Conservation (phyloP, 2,113 vertebrate genomes). For the Cathartes aura region DNA sequence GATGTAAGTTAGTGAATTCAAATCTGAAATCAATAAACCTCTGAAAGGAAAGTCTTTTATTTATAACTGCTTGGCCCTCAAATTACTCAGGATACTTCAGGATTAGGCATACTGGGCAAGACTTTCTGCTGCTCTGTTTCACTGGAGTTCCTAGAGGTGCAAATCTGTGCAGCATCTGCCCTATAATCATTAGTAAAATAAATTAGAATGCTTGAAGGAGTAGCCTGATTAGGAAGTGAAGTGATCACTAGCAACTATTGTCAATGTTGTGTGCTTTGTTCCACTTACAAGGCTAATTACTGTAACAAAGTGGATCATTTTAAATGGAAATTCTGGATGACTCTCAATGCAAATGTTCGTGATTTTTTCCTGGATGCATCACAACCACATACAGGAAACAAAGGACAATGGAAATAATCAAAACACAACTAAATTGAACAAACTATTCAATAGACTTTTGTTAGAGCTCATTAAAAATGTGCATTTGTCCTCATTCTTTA, state of each 20-base stretch:
- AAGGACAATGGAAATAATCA: conserved; percentile 46
- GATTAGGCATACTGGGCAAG: neutral
- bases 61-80: neutral
- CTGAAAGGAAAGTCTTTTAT: neutral
- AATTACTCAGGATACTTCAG: neutral
- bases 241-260: conserved; percentile 69
- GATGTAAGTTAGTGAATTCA: neutral
- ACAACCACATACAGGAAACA: neutral
- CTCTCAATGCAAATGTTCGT: conserved; percentile 28
- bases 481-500: conserved; percentile 20
- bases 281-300: conserved; percentile 69
- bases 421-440: conserved; percentile 35
- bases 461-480: conserved; percentile 4
- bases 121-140: neutral
- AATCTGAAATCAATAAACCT: neutral
- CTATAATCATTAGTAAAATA: conserved; percentile 64
- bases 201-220: conserved; percentile 67
- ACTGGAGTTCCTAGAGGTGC: conserved; percentile 23
- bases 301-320: conserved; percentile 72
- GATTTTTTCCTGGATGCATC: conserved; percentile 34
- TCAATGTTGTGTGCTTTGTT: conserved; percentile 70
- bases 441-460: conserved; percentile 41
- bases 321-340: conserved; percentile 64
- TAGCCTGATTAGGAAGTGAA: conserved; percentile 69
- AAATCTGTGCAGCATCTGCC: conserved; percentile 51